Evolutionary conservation across 2,888 invertebrate genomes (phyloP).

Genomic region (Melipona bicolor): DNA sequence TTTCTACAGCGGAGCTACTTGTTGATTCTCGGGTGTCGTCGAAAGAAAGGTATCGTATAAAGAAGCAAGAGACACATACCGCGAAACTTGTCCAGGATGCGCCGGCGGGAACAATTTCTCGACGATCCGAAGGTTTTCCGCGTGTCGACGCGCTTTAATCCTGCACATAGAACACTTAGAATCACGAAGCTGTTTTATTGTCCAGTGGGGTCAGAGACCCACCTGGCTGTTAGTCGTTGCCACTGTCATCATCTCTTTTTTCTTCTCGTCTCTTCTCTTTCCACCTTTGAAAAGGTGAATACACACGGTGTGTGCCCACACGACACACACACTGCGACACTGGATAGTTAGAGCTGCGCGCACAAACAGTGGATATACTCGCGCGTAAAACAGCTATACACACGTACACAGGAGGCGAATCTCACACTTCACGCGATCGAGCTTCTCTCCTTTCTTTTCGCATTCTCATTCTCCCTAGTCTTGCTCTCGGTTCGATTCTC

Average conservation of each 20-base stretch:
- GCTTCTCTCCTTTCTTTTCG: slow-evolving; percentile 63
- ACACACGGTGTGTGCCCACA: slow-evolving; percentile 9
- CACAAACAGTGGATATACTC: not conserved
- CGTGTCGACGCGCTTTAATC: slow-evolving; percentile 17
- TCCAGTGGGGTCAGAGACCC: slow-evolving; percentile 70
- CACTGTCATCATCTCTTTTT: slow-evolving; percentile 61
- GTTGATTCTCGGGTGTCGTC: slow-evolving; percentile 34
- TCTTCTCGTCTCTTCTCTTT: slow-evolving; percentile 45
- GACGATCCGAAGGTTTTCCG: not conserved
- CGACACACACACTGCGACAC: slow-evolving; percentile 20
- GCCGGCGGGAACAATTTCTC: not conserved
- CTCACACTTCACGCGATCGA: slow-evolving; percentile 50
- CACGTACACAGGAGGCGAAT: slow-evolving; percentile 42
- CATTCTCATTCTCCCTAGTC: slow-evolving; percentile 26
- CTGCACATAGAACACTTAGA: slow-evolving; percentile 12
- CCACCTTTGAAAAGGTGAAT: slow-evolving; percentile 35
- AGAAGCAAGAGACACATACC: slow-evolving; percentile 24
- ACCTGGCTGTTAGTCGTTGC: slow-evolving; percentile 67
- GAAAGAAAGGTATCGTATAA: not conserved
- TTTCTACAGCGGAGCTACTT: slow-evolving; percentile 33
- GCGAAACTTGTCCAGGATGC: slow-evolving; percentile 9
- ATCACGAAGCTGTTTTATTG: slow-evolving; percentile 30
- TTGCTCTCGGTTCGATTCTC: not conserved
- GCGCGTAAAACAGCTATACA: slow-evolving; percentile 24
- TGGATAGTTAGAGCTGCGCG: slow-evolving; percentile 19